Evolutionary conservation across 2,888 invertebrate genomes (phyloP), one percentile per base, ranked within the genome.

Genomic region (Drosophila diplacantha): DNA sequence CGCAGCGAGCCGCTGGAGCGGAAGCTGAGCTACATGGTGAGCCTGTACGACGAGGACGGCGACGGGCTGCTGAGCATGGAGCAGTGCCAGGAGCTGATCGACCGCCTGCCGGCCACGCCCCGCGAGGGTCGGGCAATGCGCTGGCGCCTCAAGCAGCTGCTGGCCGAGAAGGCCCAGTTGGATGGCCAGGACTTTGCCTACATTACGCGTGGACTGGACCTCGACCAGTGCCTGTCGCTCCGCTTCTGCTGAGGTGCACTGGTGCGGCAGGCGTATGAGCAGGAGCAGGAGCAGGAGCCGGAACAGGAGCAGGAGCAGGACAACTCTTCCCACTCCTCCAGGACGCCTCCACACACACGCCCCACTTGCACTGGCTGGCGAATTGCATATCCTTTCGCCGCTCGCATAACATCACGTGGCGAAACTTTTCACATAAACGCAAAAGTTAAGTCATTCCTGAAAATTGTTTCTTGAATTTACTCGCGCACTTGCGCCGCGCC

Each of bases 391-490:
- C 58, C 64, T 64, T 70, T 54, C 51, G 75, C 59, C 63, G 58
- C 67, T 63, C 65, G 69, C 79, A 81, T 79, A 79, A 74, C 79
- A 78, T 78, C 79, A 79, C 79, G 79, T 81, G 78, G 72, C 69
- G 69, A 81, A 76, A 79, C 68, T 79, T 79, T 79, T 81, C 79
- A 78, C 81, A 79, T 79, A 79, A 79, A 81, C 81, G 79, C 81
- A 81, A 79, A 79, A 79, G 79, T 79, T 79, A 81, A 79, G 79
- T 79, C 79, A 79, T 79, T 81, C 75, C 79, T 81, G 81, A 79
- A 79, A 79, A 79, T 79, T 79, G 79, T 79, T 79, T 79, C 81
- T 81, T 81, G 71, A 78, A 81, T 79, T 79, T 79, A 79, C 79
- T 81, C 78, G 64, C 71, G 72, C 72, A 78, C 79, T 77, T 79